phyloP scores from a whole-genome alignment of 2,113 vertebrate species.

The Pachycephala philippinensis region DNA sequence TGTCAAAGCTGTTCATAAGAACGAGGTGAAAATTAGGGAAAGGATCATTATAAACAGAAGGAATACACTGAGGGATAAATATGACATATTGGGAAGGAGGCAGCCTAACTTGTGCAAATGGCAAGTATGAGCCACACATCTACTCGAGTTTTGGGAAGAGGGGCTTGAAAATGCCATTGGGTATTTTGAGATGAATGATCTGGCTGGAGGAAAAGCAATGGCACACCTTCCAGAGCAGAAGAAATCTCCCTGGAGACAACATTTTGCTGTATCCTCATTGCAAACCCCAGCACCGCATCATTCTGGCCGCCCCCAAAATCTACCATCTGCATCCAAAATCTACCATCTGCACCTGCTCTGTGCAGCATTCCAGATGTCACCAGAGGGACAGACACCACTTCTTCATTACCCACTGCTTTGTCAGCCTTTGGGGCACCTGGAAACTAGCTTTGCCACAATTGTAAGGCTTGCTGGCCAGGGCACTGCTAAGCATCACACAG shows the following conservation, averaged over 20 bases:
- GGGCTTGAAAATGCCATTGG: fast-evolving
- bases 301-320: not conserved
- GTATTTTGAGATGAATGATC: not conserved
- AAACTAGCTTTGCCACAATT: not conserved
- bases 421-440: not conserved
- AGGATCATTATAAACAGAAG: not conserved
- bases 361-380: not conserved
- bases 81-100: not conserved
- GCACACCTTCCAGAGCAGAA: not conserved
- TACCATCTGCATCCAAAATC: not conserved
- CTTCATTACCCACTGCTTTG: not conserved
- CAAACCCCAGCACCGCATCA: fast-evolving
- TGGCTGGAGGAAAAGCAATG: not conserved
- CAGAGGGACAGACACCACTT: not conserved
- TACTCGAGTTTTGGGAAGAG: not conserved
- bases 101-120: not conserved
- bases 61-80: not conserved
- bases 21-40: not conserved
- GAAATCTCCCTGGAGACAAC: not conserved
- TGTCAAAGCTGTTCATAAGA: not conserved
- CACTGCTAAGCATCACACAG: not conserved
- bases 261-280: not conserved
- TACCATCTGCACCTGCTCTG: not conserved
- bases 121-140: not conserved
- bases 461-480: not conserved